Evolutionary conservation across 2,888 invertebrate genomes (phyloP).

Genomic region (Lepeophtheirus nordmannii): DNA sequence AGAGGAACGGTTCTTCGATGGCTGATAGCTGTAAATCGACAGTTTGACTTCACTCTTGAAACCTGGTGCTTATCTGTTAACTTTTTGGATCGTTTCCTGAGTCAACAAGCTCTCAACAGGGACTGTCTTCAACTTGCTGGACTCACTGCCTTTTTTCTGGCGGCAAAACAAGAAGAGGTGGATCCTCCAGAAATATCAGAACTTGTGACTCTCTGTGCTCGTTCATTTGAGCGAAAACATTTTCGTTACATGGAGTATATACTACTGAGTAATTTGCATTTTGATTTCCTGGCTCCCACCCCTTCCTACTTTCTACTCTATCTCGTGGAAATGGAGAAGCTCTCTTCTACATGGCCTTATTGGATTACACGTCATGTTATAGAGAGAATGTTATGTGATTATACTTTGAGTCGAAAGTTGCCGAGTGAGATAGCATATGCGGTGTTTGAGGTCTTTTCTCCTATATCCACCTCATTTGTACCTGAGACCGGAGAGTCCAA

Average conservation of each 20-base stretch:
- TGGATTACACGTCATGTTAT: too few species aligned
- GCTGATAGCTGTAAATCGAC: background rate
- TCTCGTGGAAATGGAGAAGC: too few species aligned
- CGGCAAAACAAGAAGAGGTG: background rate
- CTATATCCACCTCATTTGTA: too few species aligned
- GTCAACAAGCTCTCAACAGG: background rate
- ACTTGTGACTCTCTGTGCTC: background rate
- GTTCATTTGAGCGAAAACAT: background rate
- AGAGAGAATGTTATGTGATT: too few species aligned
- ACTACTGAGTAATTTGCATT: background rate
- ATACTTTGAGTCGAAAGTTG: too few species aligned
- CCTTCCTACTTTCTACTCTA: background rate
- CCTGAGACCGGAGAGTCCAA: too few species aligned
- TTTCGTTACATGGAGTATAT: background rate
- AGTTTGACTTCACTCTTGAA: background rate
- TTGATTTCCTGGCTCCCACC: background rate
- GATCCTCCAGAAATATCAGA: background rate
- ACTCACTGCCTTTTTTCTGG: background rate
- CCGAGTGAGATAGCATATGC: too few species aligned
- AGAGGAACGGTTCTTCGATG: slow-evolving; percentile 28
- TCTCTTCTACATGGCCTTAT: too few species aligned
- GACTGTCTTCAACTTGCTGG: slow-evolving; percentile 3
- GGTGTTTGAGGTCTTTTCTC: too few species aligned
- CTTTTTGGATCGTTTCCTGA: slow-evolving; percentile 3
- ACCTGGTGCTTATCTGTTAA: background rate